phyloP scores from a whole-genome alignment of 35 echinoderm and acorn worm species.

The Diadema setosum region DNA sequence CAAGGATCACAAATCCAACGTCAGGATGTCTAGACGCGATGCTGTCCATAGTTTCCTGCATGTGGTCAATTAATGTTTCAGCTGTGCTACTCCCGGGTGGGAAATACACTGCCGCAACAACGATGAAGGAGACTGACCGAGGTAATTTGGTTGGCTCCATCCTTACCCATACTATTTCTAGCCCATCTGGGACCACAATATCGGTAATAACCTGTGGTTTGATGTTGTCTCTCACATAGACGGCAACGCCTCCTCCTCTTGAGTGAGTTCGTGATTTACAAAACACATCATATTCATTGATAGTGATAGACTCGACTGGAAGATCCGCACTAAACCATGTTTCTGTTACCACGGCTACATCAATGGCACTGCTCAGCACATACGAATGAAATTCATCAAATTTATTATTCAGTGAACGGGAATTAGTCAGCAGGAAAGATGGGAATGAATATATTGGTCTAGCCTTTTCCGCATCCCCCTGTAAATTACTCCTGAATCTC shows the following conservation, averaged over 20 bases:
- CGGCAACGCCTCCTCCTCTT: neutral
- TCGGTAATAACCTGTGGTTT: no score
- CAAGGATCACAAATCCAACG: neutral
- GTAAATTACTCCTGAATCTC: no score
- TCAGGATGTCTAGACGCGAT: neutral
- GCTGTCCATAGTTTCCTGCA: neutral
- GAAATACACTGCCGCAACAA: neutral
- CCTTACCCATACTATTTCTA: neutral
- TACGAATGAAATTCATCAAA: neutral
- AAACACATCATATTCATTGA: neutral
- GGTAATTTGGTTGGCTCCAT: neutral
- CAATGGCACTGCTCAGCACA: neutral
- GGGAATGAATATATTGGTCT: neutral
- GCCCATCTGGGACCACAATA: neutral
- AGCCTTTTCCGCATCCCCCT: neutral
- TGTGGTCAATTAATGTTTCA: neutral
- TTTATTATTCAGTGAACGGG: neutral
- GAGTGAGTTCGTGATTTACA: neutral
- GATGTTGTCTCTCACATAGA: neutral
- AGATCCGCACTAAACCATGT: neutral
- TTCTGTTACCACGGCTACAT: neutral
- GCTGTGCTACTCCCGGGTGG: neutral
- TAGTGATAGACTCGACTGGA: neutral
- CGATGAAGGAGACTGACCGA: neutral
- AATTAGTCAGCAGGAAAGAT: neutral